Percentiles rank a stretch among this genome's conserved stretches.
phyloP scores from a whole-genome alignment of 1,140 invertebrate genomes.

The Colletes gigas region DNA sequence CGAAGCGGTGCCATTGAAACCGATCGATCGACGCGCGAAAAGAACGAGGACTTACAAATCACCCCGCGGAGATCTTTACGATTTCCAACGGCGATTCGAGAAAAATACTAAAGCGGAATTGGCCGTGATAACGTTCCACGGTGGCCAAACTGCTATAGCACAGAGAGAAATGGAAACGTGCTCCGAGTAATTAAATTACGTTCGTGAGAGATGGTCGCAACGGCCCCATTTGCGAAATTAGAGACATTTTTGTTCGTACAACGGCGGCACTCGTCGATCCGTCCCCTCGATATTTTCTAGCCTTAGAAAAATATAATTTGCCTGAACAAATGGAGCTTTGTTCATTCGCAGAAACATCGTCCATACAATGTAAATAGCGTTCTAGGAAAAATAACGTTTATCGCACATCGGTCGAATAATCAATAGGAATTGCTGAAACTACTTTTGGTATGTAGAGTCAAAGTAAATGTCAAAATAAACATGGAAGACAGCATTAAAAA shows the following conservation, averaged over 20 bases:
- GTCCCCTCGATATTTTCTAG: conserved; percentile 18
- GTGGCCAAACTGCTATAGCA: not conserved
- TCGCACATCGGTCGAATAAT: too few relatives aligned
- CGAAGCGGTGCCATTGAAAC: not conserved
- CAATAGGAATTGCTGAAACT: too few relatives aligned
- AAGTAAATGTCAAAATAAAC: too few relatives aligned
- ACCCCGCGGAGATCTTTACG: too few relatives aligned
- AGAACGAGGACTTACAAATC: not conserved
- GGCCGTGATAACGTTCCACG: not conserved
- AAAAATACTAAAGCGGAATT: not conserved
- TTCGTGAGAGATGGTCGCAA: conserved; percentile 19
- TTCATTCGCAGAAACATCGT: too few relatives aligned
- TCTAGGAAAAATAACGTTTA: too few relatives aligned
- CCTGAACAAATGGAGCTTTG: too few relatives aligned
- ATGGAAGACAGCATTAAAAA: too few relatives aligned
- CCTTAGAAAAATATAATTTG: not conserved
- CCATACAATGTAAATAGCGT: too few relatives aligned
- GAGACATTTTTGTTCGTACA: conserved; percentile 55
- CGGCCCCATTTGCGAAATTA: conserved; percentile 71
- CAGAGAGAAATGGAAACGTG: conserved; percentile 9
- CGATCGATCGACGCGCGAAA: not conserved
- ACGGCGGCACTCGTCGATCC: conserved; percentile 53
- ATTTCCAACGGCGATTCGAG: not conserved
- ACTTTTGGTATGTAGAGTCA: too few relatives aligned
- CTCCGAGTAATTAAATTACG: conserved; percentile 57